Base-by-base conservation (phyloP, 2,113 vertebrate genomes). In the Caranx ignobilis region DNA sequence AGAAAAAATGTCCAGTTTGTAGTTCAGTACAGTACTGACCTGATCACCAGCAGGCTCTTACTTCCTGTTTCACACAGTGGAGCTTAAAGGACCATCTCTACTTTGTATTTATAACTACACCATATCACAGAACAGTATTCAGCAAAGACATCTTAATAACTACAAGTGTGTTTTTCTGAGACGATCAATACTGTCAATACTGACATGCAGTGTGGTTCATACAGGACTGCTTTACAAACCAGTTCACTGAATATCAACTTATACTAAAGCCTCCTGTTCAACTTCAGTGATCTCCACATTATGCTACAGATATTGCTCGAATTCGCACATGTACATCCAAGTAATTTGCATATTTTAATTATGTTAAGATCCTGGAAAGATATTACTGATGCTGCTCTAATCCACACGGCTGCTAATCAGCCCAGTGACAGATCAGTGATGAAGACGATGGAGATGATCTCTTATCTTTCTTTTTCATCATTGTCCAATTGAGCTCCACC, bases 321-420 rank as follows among this genome's bases (percentile, higher is more conserved):
- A 21, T 62, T 67, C 75, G 47, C 54, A 31, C 55, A 35, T 50
- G 2, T 26, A 39, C 34, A 61, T 9, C n/a, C 9, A 71, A 64
- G 2, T 3, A 13, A 31, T 69, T 34, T 60, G 37, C 43, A 73
- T 43, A 66, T 79, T 69, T 12, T 21, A 73, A 80, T 87, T 12
- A 50, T 54, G 48, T 47, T 35, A 54, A 57, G 48, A 74, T 68
- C 1, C 50, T 59, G 1, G 18, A 66, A 60, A 55, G 31, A 75
- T 64, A 54, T 37, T 21, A 13, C 13, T 10, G 26, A 35, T 67
- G 26, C 34, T 45, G 21, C 34, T 50, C 10, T 48, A 34, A 67
- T 21, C 21, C 18, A 15, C 31, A 1, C 5, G 10, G 15, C 45
- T 71, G 71, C 71, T 66, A 3, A 32, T 71, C 34, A 31, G 37